phyloP scores from a whole-genome alignment of 2,797 vertebrate genomes.

The Epinephelus coioides region DNA sequence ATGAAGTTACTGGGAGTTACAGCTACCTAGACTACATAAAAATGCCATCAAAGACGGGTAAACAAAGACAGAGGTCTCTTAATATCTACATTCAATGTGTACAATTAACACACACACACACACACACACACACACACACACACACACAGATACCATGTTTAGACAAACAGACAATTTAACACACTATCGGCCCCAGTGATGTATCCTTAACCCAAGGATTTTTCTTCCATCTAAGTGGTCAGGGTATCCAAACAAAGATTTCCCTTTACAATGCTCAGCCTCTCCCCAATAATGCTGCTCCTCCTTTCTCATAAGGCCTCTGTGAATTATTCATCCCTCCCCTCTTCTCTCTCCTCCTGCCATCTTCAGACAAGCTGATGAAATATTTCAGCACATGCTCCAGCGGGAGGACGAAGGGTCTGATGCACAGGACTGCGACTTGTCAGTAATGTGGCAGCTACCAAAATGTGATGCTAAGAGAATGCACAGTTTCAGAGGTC shows the following conservation, averaged over 20 bases:
- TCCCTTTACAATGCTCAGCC: slow-evolving; percentile 13
- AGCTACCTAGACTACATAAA: not conserved
- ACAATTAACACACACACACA: not conserved
- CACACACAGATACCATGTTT: not conserved
- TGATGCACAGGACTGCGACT: slow-evolving; percentile 2
- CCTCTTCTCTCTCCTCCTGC: slow-evolving; percentile 25
- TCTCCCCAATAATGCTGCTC: slow-evolving; percentile 17
- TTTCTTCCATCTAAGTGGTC: not conserved
- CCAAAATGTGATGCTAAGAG: not conserved
- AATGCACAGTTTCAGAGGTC: not conserved
- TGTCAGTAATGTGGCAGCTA: not conserved
- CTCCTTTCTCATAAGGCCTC: slow-evolving; percentile 35
- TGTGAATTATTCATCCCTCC: slow-evolving; percentile 67
- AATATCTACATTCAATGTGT: not conserved
- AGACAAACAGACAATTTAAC: not conserved
- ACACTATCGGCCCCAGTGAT: not conserved
- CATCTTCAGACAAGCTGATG: slow-evolving; percentile 42
- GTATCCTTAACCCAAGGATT: not conserved
- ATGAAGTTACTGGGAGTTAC: not conserved
- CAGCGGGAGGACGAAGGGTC: not conserved
- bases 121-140: not conserved
- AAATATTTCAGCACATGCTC: slow-evolving; percentile 29
- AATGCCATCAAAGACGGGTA: not conserved
- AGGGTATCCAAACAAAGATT: slow-evolving; percentile 4
- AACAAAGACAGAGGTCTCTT: not conserved